These are phyloP conservation scores for Leptinotarsa juncta DNA, from an alignment of 2,888 invertebrate genomes.

Conservation along the genomic window DNA sequence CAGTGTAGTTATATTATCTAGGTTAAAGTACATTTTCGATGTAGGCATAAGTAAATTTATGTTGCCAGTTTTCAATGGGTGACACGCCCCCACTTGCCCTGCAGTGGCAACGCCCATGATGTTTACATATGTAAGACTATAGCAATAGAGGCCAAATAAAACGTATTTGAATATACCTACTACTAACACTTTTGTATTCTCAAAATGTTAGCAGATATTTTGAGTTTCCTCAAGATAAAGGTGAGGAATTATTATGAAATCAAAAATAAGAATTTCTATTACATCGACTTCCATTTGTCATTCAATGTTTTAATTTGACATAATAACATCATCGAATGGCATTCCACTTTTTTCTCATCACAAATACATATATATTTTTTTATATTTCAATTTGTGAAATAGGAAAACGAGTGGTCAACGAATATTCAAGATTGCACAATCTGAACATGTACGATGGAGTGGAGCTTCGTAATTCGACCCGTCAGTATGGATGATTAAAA, in stretches of 20 bases:
- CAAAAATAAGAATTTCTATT: too few relatives aligned
- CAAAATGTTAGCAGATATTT: too few relatives aligned
- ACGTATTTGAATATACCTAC: too few relatives aligned
- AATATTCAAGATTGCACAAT: conserved; percentile 80
- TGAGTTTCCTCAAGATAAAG: too few relatives aligned
- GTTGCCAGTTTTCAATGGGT: not conserved
- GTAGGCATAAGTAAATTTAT: not conserved
- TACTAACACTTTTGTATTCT: too few relatives aligned
- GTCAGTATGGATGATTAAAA: conserved; percentile 85
- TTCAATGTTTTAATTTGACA: too few relatives aligned
- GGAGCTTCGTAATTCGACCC: conserved; percentile 79
- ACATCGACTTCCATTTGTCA: too few relatives aligned
- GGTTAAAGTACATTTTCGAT: not conserved
- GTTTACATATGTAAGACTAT: too few relatives aligned
- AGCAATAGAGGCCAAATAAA: too few relatives aligned
- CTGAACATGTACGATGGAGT: conserved; percentile 81
- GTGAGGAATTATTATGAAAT: too few relatives aligned
- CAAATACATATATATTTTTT: not conserved
- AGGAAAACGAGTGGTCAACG: conserved; percentile 81
- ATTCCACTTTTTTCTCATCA: not conserved
- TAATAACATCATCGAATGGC: not conserved
- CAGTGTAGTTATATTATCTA: not conserved
- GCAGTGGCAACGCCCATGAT: too few relatives aligned
- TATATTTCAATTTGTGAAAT: conserved; percentile 30
- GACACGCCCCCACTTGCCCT: too few relatives aligned